Evolutionary conservation across 2,797 vertebrate genomes (phyloP).

Genomic region (Aldrovandia affinis): DNA sequence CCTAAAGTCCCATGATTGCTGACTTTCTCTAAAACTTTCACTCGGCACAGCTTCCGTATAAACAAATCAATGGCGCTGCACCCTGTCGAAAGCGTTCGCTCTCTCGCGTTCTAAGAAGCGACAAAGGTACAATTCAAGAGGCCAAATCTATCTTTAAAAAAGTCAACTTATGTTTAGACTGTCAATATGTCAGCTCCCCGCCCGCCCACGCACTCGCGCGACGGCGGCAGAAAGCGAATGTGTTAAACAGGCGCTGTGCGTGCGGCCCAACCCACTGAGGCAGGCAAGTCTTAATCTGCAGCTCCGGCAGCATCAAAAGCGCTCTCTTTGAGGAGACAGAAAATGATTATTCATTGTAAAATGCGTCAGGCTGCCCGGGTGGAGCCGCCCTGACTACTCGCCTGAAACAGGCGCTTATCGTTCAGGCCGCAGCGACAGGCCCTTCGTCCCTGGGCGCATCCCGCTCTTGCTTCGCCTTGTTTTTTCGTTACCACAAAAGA

Average conservation of each 20-base stretch:
- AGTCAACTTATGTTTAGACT: background rate
- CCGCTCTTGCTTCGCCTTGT: background rate
- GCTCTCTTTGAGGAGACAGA: background rate
- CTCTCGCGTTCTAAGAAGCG: background rate
- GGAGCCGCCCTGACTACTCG: background rate
- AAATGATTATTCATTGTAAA: slow-evolving; percentile 23
- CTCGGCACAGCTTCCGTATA: background rate
- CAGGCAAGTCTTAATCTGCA: slow-evolving; percentile 24
- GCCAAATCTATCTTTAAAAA: background rate
- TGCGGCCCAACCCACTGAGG: slow-evolving; percentile 8
- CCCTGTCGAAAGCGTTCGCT: background rate
- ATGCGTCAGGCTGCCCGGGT: background rate
- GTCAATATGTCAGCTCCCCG: background rate
- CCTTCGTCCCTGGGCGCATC: background rate
- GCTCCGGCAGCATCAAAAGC: slow-evolving; percentile 13
- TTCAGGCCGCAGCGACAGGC: background rate
- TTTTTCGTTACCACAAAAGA: background rate
- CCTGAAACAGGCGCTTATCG: background rate
- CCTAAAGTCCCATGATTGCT: background rate
- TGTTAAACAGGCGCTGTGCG: background rate
- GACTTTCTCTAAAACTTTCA: background rate
- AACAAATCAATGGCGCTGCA: background rate
- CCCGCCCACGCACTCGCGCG: background rate
- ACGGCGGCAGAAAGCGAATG: background rate
- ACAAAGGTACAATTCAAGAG: background rate